Evolutionary conservation across 2,888 invertebrate species (phyloP), one percentile per base, ranked within the genome.

Genomic region (Resseliella maxima): DNA sequence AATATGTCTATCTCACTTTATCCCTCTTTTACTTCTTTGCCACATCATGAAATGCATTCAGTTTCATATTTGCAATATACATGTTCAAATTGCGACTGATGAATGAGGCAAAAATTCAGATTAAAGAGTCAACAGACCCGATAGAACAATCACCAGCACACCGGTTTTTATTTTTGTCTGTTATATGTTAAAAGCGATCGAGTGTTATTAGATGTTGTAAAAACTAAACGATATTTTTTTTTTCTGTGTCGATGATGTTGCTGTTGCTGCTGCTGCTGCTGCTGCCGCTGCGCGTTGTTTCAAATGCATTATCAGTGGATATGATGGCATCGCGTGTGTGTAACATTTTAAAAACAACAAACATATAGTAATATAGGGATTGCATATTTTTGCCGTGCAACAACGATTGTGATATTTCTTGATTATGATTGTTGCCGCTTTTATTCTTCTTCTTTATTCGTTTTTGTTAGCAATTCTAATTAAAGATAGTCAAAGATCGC

Each of bases 401-500:
- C 15, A 8, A 72, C 1, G 27, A 72, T 12, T 72, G 72, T 72
- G 72, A 72, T 72, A 72, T 35, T 72, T 72, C 72, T 31, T 72
- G 72, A 72, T 72, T 72, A 72, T 72, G 72, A 72, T 72, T 72
- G 31, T 72, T 72, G 72, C 72, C 72, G 35, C 72, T 72, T 35
- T 72, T 72, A 31, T 72, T 72, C 72, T 50, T 50, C 15, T 15
- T 50, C 46, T 15, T 50, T 18, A 15, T n/a, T n/a, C n/a, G n/a
- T n/a, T 50, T 18, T 72, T 12, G 31, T 72, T 72, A 35, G 72
- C 72, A 72, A 72, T 72, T 72, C 72, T 72, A 72, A 72, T 72
- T 72, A 72, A 72, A 72, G 31, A 72, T 72, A 72, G 72, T 72
- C 72, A 72, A 72, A 72, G 72, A 72, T 72, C 72, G 59, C 21